Evolutionary conservation across 2,113 vertebrate species (phyloP).

Genomic region (Accipiter cooperii): DNA sequence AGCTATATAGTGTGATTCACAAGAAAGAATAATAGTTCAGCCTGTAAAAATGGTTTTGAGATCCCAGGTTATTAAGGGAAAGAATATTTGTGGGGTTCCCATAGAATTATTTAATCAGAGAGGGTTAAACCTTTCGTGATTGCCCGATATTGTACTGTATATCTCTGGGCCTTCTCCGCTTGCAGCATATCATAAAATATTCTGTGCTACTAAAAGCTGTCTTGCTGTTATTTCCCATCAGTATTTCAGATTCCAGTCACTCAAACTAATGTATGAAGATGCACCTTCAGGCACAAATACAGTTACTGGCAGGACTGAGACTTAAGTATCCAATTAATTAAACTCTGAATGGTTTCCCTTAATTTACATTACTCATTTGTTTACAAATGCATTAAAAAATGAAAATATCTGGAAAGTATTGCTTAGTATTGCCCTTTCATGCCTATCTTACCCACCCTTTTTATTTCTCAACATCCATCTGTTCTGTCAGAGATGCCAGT

Average conservation of each 20-base stretch:
- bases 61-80: not conserved
- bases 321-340: not conserved
- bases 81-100: not conserved
- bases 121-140: not conserved
- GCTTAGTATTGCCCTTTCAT: not conserved
- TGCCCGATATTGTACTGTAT: not conserved
- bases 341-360: not conserved
- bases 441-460: not conserved
- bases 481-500: not conserved
- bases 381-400: not conserved
- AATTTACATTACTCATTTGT: not conserved
- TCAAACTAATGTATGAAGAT: not conserved
- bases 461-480: not conserved
- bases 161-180: not conserved
- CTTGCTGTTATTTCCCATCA: conserved; percentile 6
- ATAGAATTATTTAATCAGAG: not conserved
- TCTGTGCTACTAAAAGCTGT: not conserved
- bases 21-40: not conserved
- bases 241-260: not conserved
- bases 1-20: not conserved
- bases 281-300: not conserved
- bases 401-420: not conserved
- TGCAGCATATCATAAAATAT: not conserved
- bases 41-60: not conserved
- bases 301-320: not conserved